Evolutionary conservation across 2,888 invertebrate species (phyloP), one percentile per base, ranked within the genome.

Genomic region (Tolmerus cingulatus): DNA sequence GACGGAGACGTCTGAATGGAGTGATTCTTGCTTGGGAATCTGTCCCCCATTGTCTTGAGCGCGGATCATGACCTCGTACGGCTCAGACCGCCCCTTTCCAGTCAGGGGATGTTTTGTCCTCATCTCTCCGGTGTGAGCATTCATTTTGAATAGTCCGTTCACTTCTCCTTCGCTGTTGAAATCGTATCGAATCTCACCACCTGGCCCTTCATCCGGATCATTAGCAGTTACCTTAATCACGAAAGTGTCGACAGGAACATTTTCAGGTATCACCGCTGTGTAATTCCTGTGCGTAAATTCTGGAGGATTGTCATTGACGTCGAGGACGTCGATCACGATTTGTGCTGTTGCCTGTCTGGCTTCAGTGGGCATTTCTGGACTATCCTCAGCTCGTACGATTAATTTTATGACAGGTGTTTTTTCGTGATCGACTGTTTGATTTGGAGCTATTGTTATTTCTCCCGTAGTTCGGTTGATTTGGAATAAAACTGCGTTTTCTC

Each of bases 221-320:
- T 93, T 94, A 0, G 97, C 97, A 4, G 94, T 94, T 1, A 96
- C 93, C 86, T 95, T 95, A 1, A 95, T 93, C 1, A 96, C 95
- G 86, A 94, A 94, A 23, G 95, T 94, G 74, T 95, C 95, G 0
- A 94, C 91, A 0, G 94, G 93, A 0, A 95, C 96, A 90, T 96
- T 97, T 91, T 97, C 97, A 0, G 96, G 95, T 43, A 97, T 95
- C 0, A 97, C 96, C 5, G 96, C 95, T 89, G 94, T 90, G 91
- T 96, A 96, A 16, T 94, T 93, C 34, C 93, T 92, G 89, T 95
- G 94, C 3, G 94, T 94, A 90, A 96, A 97, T 1, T 92, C 91
- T 0, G 97, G 97, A 0, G 95, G 93, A 90, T 97, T 96, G 89
- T 97, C 97, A 90, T 97, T 97, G 0, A 96, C 96, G 90, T 97